These are phyloP conservation scores for Centruroides sculpturatus DNA, from an alignment of 1,140 invertebrate species.

Conservation along the genomic window DNA sequence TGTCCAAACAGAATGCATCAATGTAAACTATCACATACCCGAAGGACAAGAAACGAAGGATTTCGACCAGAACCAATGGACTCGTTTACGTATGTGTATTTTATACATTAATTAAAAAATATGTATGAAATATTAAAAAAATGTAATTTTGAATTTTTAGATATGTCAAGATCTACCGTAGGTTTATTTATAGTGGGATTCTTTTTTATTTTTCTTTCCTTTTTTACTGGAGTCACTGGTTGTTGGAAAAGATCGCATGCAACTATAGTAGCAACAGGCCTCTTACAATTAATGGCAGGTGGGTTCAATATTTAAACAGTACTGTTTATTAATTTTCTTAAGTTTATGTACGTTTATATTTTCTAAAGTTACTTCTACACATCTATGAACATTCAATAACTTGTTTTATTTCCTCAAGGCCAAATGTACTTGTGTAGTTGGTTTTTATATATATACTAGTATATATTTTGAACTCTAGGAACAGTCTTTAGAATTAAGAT, in stretches of 20 bases:
- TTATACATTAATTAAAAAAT: neutral
- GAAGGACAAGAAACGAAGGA: constrained; percentile 63
- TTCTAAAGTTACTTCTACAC: too few relatives aligned
- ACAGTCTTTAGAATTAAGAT: too few relatives aligned
- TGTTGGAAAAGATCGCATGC: constrained; percentile 84
- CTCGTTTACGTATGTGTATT: constrained; percentile 53
- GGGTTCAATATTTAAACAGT: constrained; percentile 30
- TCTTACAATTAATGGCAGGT: constrained; percentile 78
- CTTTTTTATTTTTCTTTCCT: constrained; percentile 74
- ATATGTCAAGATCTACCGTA: constrained; percentile 79
- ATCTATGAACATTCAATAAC: too few relatives aligned
- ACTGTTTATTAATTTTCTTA: too few relatives aligned
- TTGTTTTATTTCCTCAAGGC: too few relatives aligned
- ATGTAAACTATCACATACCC: constrained; percentile 83
- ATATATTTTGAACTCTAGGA: too few relatives aligned
- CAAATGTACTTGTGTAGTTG: too few relatives aligned
- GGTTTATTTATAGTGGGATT: constrained; percentile 81
- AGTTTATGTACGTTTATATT: too few relatives aligned
- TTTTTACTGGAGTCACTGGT: constrained; percentile 81
- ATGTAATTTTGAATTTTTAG: constrained; percentile 36
- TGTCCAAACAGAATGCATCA: constrained; percentile 85
- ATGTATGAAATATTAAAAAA: neutral
- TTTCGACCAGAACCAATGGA: constrained; percentile 68
- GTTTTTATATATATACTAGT: too few relatives aligned
- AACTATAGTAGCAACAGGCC: constrained; percentile 82